These are phyloP conservation scores for Odobenus rosmarus DNA, from an alignment of 2,113 vertebrate genomes.

Conservation along the genomic window DNA sequence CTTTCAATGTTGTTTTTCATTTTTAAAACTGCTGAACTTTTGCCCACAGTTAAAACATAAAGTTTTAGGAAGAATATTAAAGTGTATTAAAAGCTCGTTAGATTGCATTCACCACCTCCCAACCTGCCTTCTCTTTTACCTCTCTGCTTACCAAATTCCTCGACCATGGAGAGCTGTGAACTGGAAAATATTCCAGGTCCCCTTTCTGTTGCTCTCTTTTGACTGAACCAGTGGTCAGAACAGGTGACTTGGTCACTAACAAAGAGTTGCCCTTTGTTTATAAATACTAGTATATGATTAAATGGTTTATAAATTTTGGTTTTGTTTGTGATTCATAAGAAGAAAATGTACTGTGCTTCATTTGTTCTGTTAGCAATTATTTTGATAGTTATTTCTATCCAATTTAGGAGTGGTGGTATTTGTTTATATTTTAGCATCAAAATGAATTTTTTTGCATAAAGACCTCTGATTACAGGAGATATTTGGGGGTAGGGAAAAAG, in stretches of 20 bases:
- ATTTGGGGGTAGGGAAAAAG: not conserved
- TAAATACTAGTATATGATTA: not conserved
- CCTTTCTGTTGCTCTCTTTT: not conserved
- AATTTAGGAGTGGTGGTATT: not conserved
- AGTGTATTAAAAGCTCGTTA: not conserved
- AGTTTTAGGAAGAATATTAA: not conserved
- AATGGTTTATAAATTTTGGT: not conserved
- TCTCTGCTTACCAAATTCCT: not conserved
- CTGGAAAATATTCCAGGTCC: not conserved
- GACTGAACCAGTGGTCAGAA: not conserved
- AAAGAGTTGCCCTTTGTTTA: not conserved
- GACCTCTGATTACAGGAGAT: not conserved
- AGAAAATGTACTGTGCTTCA: not conserved
- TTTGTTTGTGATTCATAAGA: conserved; percentile 13
- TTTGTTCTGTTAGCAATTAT: not conserved
- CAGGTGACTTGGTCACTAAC: not conserved
- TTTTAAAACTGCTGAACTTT: conserved; percentile 13
- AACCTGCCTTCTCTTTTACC: not conserved
- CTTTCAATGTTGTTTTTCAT: not conserved
- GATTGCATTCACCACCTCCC: not conserved
- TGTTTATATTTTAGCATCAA: conserved; percentile 14
- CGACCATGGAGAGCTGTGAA: too few species aligned
- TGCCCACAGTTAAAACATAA: not conserved
- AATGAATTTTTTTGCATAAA: not conserved
- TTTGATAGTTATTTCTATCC: not conserved